Evolutionary conservation across 2,797 vertebrate species (phyloP), one percentile per base, ranked within the genome.

Genomic region (Lacerta viridis): DNA sequence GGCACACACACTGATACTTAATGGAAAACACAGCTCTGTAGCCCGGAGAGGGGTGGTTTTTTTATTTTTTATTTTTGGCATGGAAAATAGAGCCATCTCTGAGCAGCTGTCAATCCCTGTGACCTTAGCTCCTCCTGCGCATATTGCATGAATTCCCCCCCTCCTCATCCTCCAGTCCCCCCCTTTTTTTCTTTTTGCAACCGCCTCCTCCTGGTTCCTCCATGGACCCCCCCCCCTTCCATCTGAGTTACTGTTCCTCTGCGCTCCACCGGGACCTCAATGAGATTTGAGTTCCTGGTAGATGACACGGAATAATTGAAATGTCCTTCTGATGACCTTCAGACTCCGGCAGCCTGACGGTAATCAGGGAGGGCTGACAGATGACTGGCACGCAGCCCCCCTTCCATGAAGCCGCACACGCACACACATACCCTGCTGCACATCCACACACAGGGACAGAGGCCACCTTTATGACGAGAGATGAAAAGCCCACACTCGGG

Each of bases 311-410:
- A 96, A 96, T 95, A 96, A 97, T 92, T 96, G 92, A 95, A 96
- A 94, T 93, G 94, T 96, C 96, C 96, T 97, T 96, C 94, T 93
- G 92, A 92, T 96, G 95, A 96, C 95, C 97, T 97, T 97, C 95
- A 95, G 87, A 83, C 88, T 94, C 94, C 93, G 94, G 91, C 93
- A 96, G 93, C 93, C 93, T 93, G 86, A 91, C 85, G 93, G 91
- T 46, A 93, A 90, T 2, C 7, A 29, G 89, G 89, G 74, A 69
- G 15, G 91, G 50, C 92, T 46, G 87, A 80, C 93, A 95, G 94
- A 90, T 10, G 88, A 94, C 93, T 79, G 91, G 92, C 94, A 95
- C 92, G 74, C 1, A 2, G 0, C 29, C 23, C 89, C 82, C 25
- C 0, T 29, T 29, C 68, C 69, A 3, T 72, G 29, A 72, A 15